Conservation (phyloP, 2,113 vertebrate genomes). For the Ancistrus triradiatus region DNA sequence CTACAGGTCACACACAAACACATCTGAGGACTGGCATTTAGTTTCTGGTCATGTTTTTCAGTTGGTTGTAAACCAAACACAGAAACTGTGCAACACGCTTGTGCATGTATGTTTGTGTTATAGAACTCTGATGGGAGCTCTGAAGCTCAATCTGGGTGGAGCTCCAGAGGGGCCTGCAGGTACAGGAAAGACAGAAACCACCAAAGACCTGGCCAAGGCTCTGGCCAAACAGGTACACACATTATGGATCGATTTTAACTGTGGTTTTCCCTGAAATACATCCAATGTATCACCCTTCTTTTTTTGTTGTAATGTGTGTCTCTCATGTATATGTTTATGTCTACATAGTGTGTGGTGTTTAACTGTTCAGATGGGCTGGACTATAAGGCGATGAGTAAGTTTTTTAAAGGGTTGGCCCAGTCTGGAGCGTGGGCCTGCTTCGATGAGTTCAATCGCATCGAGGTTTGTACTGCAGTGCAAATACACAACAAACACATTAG, state of each 20-base stretch:
- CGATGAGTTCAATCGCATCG: conserved; percentile 93
- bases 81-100: background rate
- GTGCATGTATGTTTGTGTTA: background rate
- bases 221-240: conserved; percentile 84
- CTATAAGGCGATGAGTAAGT: conserved; percentile 96
- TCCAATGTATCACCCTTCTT: background rate
- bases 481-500: no score
- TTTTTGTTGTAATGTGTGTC: background rate
- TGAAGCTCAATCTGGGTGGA: conserved; percentile 88
- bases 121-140: conserved; percentile 90
- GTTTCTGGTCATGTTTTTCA: no score
- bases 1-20: conserved; percentile 73
- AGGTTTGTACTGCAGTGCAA: conserved; percentile 75
- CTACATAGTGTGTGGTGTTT: conserved; percentile 86
- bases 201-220: conserved; percentile 92
- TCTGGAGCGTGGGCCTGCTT: conserved; percentile 94
- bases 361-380: conserved; percentile 93
- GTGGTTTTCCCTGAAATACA: background rate
- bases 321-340: conserved; percentile 17
- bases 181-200: conserved; percentile 95
- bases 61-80: no score
- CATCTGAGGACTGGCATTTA: no score
- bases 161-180: conserved; percentile 94
- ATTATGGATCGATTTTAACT: background rate
- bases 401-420: conserved; percentile 91